Base-by-base conservation (phyloP, 2,797 vertebrate species). In the Acridotheres tristis region DNA sequence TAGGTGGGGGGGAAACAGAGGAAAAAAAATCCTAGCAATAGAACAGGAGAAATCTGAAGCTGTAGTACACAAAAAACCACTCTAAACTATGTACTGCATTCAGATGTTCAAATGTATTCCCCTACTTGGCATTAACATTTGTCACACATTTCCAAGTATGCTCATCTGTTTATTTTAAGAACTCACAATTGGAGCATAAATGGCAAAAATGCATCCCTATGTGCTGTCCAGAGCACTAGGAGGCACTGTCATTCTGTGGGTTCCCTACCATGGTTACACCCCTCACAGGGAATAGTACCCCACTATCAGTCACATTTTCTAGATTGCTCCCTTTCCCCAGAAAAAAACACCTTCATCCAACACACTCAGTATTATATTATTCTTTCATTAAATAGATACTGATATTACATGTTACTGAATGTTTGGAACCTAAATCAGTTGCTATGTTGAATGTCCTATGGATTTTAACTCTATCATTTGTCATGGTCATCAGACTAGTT, bases 201-300 rank as follows among this genome's bases (percentile, higher is more conserved):
- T 34, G 27, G 25, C 50, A 92, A 81, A 94, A 92, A 72, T 26
- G 18, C 32, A 73, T 57, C 58, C 43, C 30, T 47, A 26, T 72
- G 54, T 82, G 55, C 57, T 59, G 11, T 42, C 53, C 18, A 5
- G 32, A 85, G 92, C 95, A 96, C 88, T 91, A 94, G 94, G 95
- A 97, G 91, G 75, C 90, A 94, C 65, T 95, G 81, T 86, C 75
- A 83, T 92, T 88, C 91, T 92, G 83, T 81, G 74, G 30, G 77
- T 91, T 82, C 86, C 20, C 55, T 78, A 58, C 16, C 58, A 32
- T 25, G 19, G 16, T 26, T 65, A 55, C 32, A 71, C n/a, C 40
- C 40, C 38, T 47, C 38, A 61, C 19, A 65, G 9, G 13, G 9
- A 71, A 11, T 16, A 72, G 38, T 29, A 83, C 53, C 47, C 77